Evolutionary conservation across 30 jellyfish, hydroid and myxozoan species (phyloP), one percentile per base, ranked within the genome.

Genomic region (Turritopsis dohrnii): DNA sequence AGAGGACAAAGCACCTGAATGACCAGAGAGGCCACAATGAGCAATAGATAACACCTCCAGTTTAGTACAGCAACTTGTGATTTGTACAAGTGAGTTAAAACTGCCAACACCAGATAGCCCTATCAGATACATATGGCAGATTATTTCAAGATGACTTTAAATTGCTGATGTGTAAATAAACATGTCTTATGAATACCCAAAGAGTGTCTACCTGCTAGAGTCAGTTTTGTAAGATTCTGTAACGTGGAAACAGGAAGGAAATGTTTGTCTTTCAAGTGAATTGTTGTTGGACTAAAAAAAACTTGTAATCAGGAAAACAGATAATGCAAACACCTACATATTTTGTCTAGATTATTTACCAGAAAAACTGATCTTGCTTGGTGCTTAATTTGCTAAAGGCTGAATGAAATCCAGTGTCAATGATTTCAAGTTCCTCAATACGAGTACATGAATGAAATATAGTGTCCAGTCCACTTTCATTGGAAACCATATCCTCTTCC

Each of bases 31-130:
- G 18, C 99, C 96, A 79, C 95, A 89, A 86, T 84, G 87, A 28
- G 99, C 96, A 53, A 94, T 79, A 5, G 96, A 87, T 19, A 94
- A 91, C 1, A 60, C 80, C 53, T 94, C 99, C 21, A 94, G 85
- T 29, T 54, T n/a, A 24, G 52, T 28, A 75, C 99, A 94, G 21
- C 79, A 74, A n/a, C 72, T 80, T 8, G 99, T 89, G 0, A 94
- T 88, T 73, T 94, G 95, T 25, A 79, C 74, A 90, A 94, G 75
- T 18, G 99, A 94, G 66, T 72, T 66, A 81, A 94, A 94, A 26
- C 94, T 52, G 1, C 96, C 96, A 83, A 94, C 86, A 80, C 96
- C 95, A 53, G 95, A 93, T 31, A 94, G 88, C 52, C 99, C 99
- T 90, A 52, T 29, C 29, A 74, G 27, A 65, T 30, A 27, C 28